Evolutionary conservation across 2,113 vertebrate genomes (phyloP), one percentile per base, ranked within the genome.

Genomic region (Bujurquina vittata): DNA sequence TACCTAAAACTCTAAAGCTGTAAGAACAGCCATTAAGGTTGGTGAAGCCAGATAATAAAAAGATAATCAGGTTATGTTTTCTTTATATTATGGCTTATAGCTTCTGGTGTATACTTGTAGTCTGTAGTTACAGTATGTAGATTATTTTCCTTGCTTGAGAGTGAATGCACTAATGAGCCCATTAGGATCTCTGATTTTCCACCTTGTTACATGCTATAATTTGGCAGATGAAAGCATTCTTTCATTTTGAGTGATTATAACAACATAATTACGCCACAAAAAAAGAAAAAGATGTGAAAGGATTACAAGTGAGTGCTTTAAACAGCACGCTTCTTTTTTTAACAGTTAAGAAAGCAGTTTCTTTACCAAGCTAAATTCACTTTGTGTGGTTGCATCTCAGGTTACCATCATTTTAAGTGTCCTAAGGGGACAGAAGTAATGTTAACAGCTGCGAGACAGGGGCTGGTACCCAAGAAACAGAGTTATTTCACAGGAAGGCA

Each of bases 131-230:
- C n/a, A n/a, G n/a, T n/a, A 17, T 37, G 65, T 33, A 72, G 18
- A 65, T 56, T 75, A 37, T 58, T 31, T 54, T 63, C 6, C 15
- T 75, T 69, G n/a, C 55, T 83, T 55, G 40, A 84, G 57, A 89
- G 65, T 75, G 62, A 86, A 80, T 56, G 35, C 59, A 58, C 67
- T 77, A 77, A 89, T 81, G 76, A 59, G 31, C 65, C 69, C 90
- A 82, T 89, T 86, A 84, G 65, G 59, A 81, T 18, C 26, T 3
- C 60, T 31, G 33, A 72, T 60, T 84, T 87, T 87, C 43, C 72
- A 52, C 55, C 55, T 73, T 89, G 60, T 79, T 35, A 37, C 67
- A 43, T 23, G 46, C 20, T 63, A 79, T 86, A 35, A 69, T 81
- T 57, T 79, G 40, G 67, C 23, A 57, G 33, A 72, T 57, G 29